These are phyloP conservation scores for Monochamus alternatus DNA, from an alignment of 2,888 invertebrate genomes.

Conservation along the genomic window DNA sequence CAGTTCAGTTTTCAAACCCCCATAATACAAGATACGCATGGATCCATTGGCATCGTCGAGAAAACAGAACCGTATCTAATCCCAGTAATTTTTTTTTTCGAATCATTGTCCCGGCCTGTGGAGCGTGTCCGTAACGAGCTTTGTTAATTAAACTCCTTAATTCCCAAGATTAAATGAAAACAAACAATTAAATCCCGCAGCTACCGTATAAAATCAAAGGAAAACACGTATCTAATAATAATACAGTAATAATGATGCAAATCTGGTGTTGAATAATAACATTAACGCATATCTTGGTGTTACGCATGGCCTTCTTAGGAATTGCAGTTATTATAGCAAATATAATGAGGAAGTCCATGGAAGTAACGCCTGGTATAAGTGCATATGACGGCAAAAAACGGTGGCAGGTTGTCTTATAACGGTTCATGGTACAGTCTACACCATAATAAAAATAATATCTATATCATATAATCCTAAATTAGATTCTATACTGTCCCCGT, in stretches of 20 bases:
- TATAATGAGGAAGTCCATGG: background rate
- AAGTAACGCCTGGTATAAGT: no score
- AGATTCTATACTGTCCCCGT: no score
- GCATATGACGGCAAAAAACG: no score
- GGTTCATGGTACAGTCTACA: no score
- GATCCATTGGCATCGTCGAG: no score
- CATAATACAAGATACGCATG: no score
- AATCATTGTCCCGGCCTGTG: background rate
- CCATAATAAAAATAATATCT: no score
- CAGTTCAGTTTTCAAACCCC: no score
- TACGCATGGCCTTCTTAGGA: background rate
- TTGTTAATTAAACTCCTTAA: constrained; percentile 16
- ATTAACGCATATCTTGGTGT: background rate
- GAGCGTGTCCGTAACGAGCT: constrained; percentile 15
- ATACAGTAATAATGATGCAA: constrained; percentile 13
- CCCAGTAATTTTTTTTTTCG: background rate
- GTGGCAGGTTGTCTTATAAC: no score
- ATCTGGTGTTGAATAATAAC: constrained; percentile 12
- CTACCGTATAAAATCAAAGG: constrained; percentile 18
- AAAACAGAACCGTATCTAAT: background rate
- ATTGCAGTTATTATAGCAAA: background rate
- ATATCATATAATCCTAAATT: no score
- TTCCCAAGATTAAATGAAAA: constrained; percentile 18
- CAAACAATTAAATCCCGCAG: constrained; percentile 7
- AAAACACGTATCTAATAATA: constrained; percentile 4